Percentiles rank a stretch among this genome's conserved stretches.
phyloP scores from a whole-genome alignment of 2,113 vertebrate genomes.

The Arizona elegans region DNA sequence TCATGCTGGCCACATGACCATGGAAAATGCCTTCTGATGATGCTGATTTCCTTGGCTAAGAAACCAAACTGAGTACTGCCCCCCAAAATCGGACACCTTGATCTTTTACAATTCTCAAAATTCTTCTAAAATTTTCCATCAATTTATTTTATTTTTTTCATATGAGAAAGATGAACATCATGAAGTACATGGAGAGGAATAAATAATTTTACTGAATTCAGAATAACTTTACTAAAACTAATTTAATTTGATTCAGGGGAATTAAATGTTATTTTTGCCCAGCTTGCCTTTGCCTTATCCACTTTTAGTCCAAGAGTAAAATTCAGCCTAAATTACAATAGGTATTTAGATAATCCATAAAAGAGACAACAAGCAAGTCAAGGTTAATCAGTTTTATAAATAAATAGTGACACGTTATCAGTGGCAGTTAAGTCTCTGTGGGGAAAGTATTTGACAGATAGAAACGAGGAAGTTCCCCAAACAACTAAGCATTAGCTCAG shows the following conservation, averaged over 20 bases:
- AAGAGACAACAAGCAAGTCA: not conserved
- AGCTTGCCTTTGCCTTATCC: not conserved
- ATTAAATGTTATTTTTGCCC: not conserved
- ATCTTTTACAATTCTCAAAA: not conserved
- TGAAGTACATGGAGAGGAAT: not conserved
- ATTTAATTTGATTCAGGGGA: not conserved
- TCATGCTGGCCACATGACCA: not conserved
- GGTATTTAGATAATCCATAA: not conserved
- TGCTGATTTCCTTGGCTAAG: not conserved
- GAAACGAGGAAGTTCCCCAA: not conserved
- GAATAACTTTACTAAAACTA: not conserved
- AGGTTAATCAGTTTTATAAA: not conserved
- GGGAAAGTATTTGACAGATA: not conserved
- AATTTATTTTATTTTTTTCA: not conserved
- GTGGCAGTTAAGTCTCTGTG: not conserved
- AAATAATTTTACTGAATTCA: not conserved
- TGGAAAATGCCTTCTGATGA: not conserved
- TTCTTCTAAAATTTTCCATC: not conserved
- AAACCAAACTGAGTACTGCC: not conserved
- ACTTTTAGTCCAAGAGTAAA: not conserved
- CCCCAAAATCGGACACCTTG: not conserved
- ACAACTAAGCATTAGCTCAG: not conserved
- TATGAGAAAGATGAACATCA: not conserved
- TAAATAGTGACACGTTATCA: not conserved
- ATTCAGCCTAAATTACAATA: not conserved